Conservation (phyloP, 2,797 vertebrate genomes). For the Avahi laniger region DNA sequence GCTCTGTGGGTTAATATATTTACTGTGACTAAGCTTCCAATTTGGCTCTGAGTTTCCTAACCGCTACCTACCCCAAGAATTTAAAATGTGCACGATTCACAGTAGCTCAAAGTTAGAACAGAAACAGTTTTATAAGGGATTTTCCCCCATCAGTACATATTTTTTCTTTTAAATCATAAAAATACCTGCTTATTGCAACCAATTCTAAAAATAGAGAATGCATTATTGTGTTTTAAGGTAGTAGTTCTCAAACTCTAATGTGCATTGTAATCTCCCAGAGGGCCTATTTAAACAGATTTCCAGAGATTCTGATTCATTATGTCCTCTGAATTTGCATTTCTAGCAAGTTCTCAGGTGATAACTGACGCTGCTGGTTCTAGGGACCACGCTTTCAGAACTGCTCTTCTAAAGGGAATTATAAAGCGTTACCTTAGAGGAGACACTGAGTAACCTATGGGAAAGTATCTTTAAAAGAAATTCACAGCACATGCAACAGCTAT, state of each 20-base stretch:
- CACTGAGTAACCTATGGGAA: neutral
- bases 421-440: neutral
- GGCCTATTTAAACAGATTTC: neutral
- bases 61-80: neutral
- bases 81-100: neutral
- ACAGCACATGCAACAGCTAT: neutral
- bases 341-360: neutral
- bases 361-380: neutral
- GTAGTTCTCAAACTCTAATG: neutral
- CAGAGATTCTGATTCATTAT: neutral
- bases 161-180: constrained; percentile 5
- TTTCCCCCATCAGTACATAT: neutral
- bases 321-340: neutral
- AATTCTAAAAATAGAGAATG: neutral
- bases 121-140: constrained; percentile 5
- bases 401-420: neutral
- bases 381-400: neutral
- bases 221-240: neutral
- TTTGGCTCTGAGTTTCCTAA: constrained; percentile 15
- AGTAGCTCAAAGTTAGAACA: neutral
- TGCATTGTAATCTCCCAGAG: neutral
- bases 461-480: neutral
- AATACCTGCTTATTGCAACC: neutral
- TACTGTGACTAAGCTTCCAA: neutral
- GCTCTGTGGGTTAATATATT: neutral